Evolutionary conservation across 92 coral and sea anemone genomes (phyloP).

Genomic region (Palythoa grandiflora): DNA sequence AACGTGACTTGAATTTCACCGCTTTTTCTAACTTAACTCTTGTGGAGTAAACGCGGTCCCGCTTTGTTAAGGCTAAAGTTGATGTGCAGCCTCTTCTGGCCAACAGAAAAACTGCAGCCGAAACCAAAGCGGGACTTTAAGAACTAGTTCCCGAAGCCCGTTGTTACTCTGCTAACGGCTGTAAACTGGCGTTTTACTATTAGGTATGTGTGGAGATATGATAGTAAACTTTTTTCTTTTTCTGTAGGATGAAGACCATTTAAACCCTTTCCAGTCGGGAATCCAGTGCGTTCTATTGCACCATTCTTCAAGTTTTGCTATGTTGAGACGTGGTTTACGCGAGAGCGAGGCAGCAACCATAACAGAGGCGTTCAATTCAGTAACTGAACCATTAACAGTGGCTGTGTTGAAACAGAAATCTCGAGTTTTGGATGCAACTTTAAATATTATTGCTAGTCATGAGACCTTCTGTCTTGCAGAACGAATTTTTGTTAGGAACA

Average conservation of each 20-base stretch:
- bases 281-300: conserved; percentile 4
- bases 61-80: too few species aligned
- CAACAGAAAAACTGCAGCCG: too few species aligned
- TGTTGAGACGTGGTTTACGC: neutral
- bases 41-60: too few species aligned
- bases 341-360: neutral
- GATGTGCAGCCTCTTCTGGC: too few species aligned
- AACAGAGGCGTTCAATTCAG: neutral
- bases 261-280: conserved; percentile 3
- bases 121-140: too few species aligned
- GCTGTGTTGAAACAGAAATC: conserved; percentile 7
- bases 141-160: too few species aligned
- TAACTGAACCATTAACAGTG: conserved; percentile 1
- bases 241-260: neutral
- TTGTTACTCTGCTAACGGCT: too few species aligned
- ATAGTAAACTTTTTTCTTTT: neutral
- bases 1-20: too few species aligned
- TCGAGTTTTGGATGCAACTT: neutral
- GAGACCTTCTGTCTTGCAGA: neutral
- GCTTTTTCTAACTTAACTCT: too few species aligned
- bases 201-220: neutral
- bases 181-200: neutral
- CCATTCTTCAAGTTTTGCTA: conserved; percentile 17
- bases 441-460: neutral
- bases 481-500: neutral